Evolutionary conservation across 1,140 invertebrate genomes (phyloP), one percentile per base, ranked within the genome.

Genomic region (Sycophila sp.): DNA sequence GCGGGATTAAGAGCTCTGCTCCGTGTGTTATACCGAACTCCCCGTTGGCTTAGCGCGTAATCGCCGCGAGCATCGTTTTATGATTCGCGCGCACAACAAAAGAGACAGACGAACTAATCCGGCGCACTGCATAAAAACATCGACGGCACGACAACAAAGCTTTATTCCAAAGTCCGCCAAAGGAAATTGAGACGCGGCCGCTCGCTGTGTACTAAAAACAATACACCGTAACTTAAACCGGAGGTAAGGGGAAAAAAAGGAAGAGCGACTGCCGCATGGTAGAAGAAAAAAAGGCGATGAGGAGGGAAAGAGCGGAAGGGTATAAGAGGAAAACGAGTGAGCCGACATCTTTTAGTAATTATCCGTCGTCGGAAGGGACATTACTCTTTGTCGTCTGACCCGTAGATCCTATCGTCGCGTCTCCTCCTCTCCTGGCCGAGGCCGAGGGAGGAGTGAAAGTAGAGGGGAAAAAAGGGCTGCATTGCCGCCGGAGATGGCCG

Each of bases 341-440:
- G 47, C 24, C 24, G 49, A 51, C 49, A 51, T 51, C 49, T 51
- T 51, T 51, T 24, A 51, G 49, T 51, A 51, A 51, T 51, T 51
- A 51, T 51, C 49, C 24, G 26, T 4, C 24, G 49, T 30, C 19
- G 49, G 49, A 51, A 51, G 26, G 24, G 24, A 28, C 49, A 51
- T 51, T 51, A 51, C 13, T 51, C 49, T 51, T 51, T 51, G 49
- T 51, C 49, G 49, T 51, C 49, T 24, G 24, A 51, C 26, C 49
- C 24, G 49, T 24, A 51, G 49, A 51, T 51, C 49, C 26, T 51
- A 51, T 51, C 26, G 26, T 28, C 49, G 22, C 26, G 13, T 28
- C 49, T 51, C 28, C n/a, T 22, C 42, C 17, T 47, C n/a, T 6
- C 1, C 42, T 22, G 42, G 19, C 42, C 19, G 42, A 7, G 42